A percentile compares a stretch with the other conserved stretches of the same genome.
Conservation (phyloP, 2,113 vertebrate genomes). For the Cervus canadensis region DNA sequence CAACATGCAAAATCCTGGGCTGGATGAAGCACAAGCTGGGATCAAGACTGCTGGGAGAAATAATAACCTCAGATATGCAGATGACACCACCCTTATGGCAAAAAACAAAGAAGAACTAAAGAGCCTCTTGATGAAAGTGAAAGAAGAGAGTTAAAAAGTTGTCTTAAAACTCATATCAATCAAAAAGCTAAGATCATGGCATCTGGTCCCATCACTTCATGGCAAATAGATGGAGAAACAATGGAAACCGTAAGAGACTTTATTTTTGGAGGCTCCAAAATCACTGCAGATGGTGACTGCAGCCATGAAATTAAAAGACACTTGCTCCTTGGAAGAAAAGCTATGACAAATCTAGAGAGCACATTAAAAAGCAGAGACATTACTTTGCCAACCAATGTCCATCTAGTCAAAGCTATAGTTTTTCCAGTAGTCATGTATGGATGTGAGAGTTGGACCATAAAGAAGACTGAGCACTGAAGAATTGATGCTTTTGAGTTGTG, state of each 20-base stretch:
- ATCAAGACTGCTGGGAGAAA: not conserved
- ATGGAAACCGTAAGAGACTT: not conserved
- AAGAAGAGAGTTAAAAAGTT: not conserved
- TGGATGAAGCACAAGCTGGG: not conserved
- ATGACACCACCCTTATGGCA: not conserved
- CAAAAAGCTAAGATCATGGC: not conserved
- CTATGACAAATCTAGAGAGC: not conserved
- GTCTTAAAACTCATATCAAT: not conserved
- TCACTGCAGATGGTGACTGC: not conserved
- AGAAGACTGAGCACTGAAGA: not conserved
- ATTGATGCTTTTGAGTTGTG: not conserved
- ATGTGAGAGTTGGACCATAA: not conserved
- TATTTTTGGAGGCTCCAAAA: not conserved
- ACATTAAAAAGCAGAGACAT: not conserved
- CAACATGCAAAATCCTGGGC: not conserved
- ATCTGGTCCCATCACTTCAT: not conserved
- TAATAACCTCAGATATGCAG: not conserved
- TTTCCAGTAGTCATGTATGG: not conserved
- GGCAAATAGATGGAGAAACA: not conserved
- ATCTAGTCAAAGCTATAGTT: not conserved
- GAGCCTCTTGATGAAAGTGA: not conserved
- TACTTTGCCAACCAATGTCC: not conserved
- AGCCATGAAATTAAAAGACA: not conserved
- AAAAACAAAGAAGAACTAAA: not conserved
- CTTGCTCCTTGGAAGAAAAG: not conserved